Percentiles rank a stretch among this genome's conserved stretches.
These are phyloP conservation scores for Drosophila serrata DNA, from an alignment of 1,140 invertebrate genomes.

Conservation along the genomic window DNA sequence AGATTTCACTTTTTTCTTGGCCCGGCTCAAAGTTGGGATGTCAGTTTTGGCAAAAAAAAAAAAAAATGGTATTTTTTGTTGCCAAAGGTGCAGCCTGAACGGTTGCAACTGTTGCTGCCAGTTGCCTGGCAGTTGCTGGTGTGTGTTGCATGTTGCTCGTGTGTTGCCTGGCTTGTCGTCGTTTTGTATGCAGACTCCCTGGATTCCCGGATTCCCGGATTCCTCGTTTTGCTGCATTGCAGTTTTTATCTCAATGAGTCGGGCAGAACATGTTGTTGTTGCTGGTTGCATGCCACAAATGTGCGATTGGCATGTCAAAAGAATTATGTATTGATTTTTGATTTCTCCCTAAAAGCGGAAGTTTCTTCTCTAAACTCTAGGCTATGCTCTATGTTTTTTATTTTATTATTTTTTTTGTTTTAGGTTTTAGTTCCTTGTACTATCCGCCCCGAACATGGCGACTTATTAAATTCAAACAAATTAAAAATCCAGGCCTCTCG, in stretches of 20 bases:
- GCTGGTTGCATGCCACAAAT: constrained; percentile 80
- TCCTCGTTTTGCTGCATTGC: constrained; percentile 42
- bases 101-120: constrained; percentile 73
- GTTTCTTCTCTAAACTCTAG: constrained; percentile 16
- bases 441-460: constrained; percentile 37
- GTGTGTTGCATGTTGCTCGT: constrained; percentile 57
- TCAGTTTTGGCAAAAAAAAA: constrained; percentile 46
- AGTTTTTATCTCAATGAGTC: constrained; percentile 81
- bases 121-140: constrained; percentile 22
- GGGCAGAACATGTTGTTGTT: constrained; percentile 70
- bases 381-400: not conserved
- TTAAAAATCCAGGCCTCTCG: constrained; percentile 48
- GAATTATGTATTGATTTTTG: constrained; percentile 84
- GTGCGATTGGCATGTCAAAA: constrained; percentile 84
- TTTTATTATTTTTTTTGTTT: not conserved
- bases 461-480: constrained; percentile 65
- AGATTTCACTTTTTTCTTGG: constrained; percentile 77
- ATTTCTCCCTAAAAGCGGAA: constrained; percentile 64
- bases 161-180: constrained; percentile 72
- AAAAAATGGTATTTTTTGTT: constrained; percentile 28
- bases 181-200: constrained; percentile 61
- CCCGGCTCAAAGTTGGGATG: constrained; percentile 62
- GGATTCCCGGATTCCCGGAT: constrained; percentile 41
- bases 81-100: constrained; percentile 73
- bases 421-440: not conserved